Conservation (phyloP, 2,113 vertebrate species). For the Piaya cayana region DNA sequence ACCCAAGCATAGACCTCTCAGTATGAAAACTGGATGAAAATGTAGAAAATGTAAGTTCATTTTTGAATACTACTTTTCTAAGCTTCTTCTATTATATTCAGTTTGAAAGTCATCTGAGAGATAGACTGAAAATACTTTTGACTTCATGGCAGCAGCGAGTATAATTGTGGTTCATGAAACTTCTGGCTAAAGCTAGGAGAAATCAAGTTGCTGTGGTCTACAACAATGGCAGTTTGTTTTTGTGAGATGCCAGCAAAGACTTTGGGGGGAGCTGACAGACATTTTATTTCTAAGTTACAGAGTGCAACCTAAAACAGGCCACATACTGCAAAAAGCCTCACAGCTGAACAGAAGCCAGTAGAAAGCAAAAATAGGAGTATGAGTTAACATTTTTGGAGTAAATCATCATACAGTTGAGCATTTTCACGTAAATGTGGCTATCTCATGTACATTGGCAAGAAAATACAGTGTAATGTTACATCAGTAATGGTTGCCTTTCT, state of each 20-base stretch:
- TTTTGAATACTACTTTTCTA: constrained; percentile 10
- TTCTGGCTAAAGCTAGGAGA: constrained; percentile 52
- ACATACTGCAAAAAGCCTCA: constrained; percentile 7
- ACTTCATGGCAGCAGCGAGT: constrained; percentile 59
- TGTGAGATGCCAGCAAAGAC: constrained; percentile 43
- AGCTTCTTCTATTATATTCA: background rate
- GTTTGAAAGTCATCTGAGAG: constrained; percentile 52
- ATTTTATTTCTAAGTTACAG: constrained; percentile 30
- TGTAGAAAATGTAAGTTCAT: background rate
- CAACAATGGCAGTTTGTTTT: constrained; percentile 65
- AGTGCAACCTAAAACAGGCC: constrained; percentile 37
- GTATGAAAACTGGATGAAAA: constrained; percentile 20
- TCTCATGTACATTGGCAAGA: background rate
- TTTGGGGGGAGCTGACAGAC: constrained; percentile 8
- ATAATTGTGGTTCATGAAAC: constrained; percentile 72
- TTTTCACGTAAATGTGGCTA: background rate
- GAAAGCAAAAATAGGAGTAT: background rate
- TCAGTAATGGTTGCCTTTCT: background rate
- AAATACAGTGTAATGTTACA: background rate
- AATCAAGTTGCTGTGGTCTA: constrained; percentile 58
- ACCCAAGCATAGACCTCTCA: background rate
- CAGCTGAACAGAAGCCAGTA: constrained; percentile 4
- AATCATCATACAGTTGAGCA: background rate
- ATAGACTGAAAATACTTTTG: constrained; percentile 54
- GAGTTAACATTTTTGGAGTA: background rate